Conservation (phyloP, 2,888 invertebrate species). For the Amphipyra berbera region DNA sequence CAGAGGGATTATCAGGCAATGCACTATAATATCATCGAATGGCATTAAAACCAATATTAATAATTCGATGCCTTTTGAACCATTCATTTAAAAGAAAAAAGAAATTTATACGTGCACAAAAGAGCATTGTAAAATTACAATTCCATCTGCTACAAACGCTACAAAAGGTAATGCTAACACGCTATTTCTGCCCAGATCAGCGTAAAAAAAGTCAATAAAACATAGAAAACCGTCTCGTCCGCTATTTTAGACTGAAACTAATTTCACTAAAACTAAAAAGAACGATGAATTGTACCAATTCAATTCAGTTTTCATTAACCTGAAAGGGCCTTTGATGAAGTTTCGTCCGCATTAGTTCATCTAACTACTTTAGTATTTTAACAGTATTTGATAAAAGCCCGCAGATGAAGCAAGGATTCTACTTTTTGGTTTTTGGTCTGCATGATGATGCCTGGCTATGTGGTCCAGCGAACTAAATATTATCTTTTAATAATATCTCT, state of each 20-base stretch:
- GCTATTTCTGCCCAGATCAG: not conserved
- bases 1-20: no score
- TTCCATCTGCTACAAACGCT: not conserved
- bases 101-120: constrained; percentile 9
- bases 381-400: not conserved
- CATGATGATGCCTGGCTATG: not conserved
- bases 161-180: constrained; percentile 5
- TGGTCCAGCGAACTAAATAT: not conserved
- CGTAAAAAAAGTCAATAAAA: not conserved
- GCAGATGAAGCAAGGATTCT: not conserved
- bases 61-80: not conserved
- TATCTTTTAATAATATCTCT: no score
- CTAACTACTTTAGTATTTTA: constrained; percentile 15
- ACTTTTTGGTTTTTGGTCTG: no score
- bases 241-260: constrained; percentile 24
- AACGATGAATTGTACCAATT: constrained; percentile 29
- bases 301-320: constrained; percentile 47
- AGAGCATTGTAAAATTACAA: constrained; percentile 1
- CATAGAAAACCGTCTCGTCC: not conserved
- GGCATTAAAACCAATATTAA: no score
- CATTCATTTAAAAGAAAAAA: not conserved
- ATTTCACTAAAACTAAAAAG: constrained; percentile 28
- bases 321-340: constrained; percentile 45
- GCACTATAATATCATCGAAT: no score
- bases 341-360: constrained; percentile 28